Evolutionary conservation across 1,140 invertebrate species (phyloP).

Genomic region (Daktulosphaira vitifoliae): DNA sequence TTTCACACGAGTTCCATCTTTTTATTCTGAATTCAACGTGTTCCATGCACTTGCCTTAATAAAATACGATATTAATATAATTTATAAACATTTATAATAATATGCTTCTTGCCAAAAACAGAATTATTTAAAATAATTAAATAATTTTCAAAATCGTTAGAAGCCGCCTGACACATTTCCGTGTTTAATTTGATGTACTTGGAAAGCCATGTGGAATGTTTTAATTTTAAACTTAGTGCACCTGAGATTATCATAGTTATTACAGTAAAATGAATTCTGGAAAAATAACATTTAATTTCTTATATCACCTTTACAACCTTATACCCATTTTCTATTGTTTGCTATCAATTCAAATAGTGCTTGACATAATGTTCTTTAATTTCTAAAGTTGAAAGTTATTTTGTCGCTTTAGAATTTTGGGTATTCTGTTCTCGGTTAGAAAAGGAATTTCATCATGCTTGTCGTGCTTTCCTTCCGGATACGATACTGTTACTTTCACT

Average conservation of each 20-base stretch:
- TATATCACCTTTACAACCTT: slow-evolving; percentile 45
- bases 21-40: slow-evolving; percentile 38
- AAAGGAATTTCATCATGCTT: slow-evolving; percentile 44
- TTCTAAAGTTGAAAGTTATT: slow-evolving; percentile 40
- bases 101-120: background rate
- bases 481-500: background rate
- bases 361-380: slow-evolving; percentile 45
- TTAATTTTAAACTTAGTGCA: slow-evolving; percentile 42
- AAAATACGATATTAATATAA: background rate
- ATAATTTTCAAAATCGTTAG: slow-evolving; percentile 42
- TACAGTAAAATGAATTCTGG: background rate
- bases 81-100: background rate
- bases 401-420: slow-evolving; percentile 36
- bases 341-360: slow-evolving; percentile 47
- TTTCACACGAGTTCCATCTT: slow-evolving; percentile 38
- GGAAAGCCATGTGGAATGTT: slow-evolving; percentile 41
- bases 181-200: slow-evolving; percentile 39
- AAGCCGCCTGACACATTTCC: slow-evolving; percentile 38
- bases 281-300: too few relatives aligned
- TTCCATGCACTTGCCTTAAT: background rate
- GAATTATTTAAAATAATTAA: slow-evolving; percentile 43
- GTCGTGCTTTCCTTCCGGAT: slow-evolving; percentile 37
- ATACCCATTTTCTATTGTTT: slow-evolving; percentile 45
- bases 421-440: slow-evolving; percentile 40
- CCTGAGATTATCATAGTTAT: too few relatives aligned